Evolutionary conservation across 2,888 invertebrate genomes (phyloP).

Genomic region (Dasysyrphus tricinctus): DNA sequence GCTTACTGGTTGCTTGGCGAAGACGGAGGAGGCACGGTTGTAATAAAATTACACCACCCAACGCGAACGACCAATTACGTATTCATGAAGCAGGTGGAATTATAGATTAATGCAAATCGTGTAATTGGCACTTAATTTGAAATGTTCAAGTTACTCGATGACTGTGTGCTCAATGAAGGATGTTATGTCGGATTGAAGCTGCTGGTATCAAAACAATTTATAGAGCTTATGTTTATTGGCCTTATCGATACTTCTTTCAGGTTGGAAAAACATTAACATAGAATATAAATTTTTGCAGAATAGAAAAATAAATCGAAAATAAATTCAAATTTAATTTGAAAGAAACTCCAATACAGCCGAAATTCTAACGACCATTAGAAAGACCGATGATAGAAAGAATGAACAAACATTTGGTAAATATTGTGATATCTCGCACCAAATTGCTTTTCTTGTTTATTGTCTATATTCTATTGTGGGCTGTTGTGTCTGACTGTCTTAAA

Average conservation of each 20-base stretch:
- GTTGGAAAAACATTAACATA: conserved; percentile 25
- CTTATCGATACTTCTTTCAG: conserved; percentile 30
- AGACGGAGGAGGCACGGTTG: conserved; percentile 14
- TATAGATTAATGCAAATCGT: conserved; percentile 52
- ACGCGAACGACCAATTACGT: conserved; percentile 55
- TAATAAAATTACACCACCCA: conserved; percentile 60
- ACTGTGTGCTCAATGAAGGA: conserved; percentile 10
- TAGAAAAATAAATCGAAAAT: conserved; percentile 53
- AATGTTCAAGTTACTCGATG: conserved; percentile 41
- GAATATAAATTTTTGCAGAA: conserved; percentile 11
- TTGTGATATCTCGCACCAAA: conserved; percentile 47
- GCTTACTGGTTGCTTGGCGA: conserved; percentile 21
- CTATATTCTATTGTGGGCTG: conserved; percentile 24
- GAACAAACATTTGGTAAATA: conserved; percentile 45
- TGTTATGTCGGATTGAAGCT: conserved; percentile 3
- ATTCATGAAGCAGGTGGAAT: conserved; percentile 65
- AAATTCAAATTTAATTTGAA: conserved; percentile 58
- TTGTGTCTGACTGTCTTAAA: conserved; percentile 28
- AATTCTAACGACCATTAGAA: no score
- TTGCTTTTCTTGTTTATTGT: conserved; percentile 51
- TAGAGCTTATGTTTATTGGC: conserved; percentile 41
- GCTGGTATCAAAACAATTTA: conserved; percentile 21
- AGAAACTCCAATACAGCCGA: neutral
- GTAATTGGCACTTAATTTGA: conserved; percentile 62
- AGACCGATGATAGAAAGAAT: conserved; percentile 13